Base-by-base conservation (phyloP, 23 tunicate genomes). In the Botrylloides violaceus region DNA sequence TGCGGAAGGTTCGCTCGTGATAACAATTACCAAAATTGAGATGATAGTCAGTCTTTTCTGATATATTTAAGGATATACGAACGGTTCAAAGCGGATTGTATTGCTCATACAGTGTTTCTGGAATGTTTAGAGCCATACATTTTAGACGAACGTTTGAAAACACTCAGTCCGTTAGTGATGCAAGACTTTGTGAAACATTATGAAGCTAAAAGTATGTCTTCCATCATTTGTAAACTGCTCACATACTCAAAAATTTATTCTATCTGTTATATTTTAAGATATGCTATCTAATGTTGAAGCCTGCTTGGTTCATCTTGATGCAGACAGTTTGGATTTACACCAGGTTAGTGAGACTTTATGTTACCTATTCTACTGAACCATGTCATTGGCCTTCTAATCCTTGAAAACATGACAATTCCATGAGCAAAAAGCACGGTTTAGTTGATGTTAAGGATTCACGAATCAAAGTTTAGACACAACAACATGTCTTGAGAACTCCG, bases 91-190 rank as follows among this genome's bases (percentile, higher is more conserved):
- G 81, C 71, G 34, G 97, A 90, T 49, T 90, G 79, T 49, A 75
- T 90, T 12, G 90, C 97, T 2, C 97, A 90, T 49, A 87, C 87
- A 21, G 90, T 87, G 23, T 90, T 83, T 66, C 85, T 90, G 25
- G 97, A 90, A 63, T 90, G 97, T 60, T 64, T 90, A 49, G 97
- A 90, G 58, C 97, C 97, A 25, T 90, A 90, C 68, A 83, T 90
- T 24, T 36, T 90, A 21, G 86, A 81, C 73, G 83, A 90, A 53
- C 60, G 77, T 27, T 38, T 90, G 43, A 78, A 80, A 53, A 26
- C 71, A 6, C 74, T 90, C 73, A 83, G 83, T 32, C 97, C 97
- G 27, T 72, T 62, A 59, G 97, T 90, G 19, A 83, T 90, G 90
- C 62, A 90, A 61, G 88, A 79, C 38, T 90, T 90, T 70, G 83